Evolutionary conservation across 2,888 invertebrate species (phyloP).

Genomic region (Platerodrilus igneus): DNA sequence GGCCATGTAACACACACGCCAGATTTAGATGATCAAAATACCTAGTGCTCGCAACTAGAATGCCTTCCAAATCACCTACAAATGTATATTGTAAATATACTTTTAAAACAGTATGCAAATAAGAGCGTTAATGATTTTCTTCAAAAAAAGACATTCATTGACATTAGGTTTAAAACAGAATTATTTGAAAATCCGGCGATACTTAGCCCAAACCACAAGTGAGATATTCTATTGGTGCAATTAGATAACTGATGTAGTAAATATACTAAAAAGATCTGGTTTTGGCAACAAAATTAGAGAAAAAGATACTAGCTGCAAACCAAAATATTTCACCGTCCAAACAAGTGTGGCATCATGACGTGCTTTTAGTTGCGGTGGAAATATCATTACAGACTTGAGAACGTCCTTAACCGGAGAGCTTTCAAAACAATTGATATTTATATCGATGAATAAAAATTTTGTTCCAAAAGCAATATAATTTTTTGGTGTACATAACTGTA

Average conservation of each 20-base stretch:
- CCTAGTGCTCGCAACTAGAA: slow-evolving; percentile 1
- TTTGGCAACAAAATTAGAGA: too few relatives aligned
- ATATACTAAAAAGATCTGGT: too few relatives aligned
- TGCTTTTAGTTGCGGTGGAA: slow-evolving; percentile 4
- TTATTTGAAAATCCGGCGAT: background rate
- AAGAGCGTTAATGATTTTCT: slow-evolving; percentile 2
- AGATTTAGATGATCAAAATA: background rate
- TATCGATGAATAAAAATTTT: background rate
- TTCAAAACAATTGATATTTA: background rate
- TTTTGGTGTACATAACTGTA: background rate
- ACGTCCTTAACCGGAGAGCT: slow-evolving; percentile 3
- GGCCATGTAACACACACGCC: background rate
- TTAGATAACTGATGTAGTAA: too few relatives aligned
- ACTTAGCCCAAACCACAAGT: too few relatives aligned
- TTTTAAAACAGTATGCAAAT: background rate
- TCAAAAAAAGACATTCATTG: background rate
- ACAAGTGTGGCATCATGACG: slow-evolving; percentile 1
- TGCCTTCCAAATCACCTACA: slow-evolving; percentile 1
- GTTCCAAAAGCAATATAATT: background rate
- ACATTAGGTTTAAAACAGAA: background rate
- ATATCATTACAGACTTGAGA: slow-evolving; percentile 4
- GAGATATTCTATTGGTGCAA: too few relatives aligned
- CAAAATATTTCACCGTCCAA: background rate
- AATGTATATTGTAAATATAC: slow-evolving; percentile 1
- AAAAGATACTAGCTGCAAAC: too few relatives aligned